Evolutionary conservation across 2,888 invertebrate genomes (phyloP).

Genomic region (Caenorhabditis sp.): DNA sequence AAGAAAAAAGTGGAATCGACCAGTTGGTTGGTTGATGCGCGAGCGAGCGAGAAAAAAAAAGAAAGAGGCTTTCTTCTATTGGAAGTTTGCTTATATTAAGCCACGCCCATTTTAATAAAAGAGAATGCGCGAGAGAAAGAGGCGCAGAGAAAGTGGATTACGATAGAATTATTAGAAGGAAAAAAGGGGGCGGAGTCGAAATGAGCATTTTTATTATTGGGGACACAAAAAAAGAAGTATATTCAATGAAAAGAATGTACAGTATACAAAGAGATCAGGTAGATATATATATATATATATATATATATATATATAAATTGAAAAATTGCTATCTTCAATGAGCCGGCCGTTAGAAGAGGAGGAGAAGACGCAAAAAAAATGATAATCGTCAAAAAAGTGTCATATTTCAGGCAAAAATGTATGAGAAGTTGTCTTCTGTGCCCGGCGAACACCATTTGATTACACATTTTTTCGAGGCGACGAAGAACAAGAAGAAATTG

Average conservation of each 20-base stretch:
- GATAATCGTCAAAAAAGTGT: conserved; percentile 1
- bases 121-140: not conserved
- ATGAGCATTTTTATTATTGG: conserved; percentile 1
- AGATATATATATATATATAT: no score
- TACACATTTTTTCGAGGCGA: not conserved
- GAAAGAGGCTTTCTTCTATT: not conserved
- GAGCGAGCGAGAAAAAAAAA: not conserved
- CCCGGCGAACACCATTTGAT: not conserved
- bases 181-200: not conserved
- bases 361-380: not conserved
- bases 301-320: no score
- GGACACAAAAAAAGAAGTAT: not conserved
- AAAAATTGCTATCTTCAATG: no score
- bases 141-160: not conserved
- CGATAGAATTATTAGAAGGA: conserved; percentile 4
- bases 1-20: no score
- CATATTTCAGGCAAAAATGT: conserved; percentile 1
- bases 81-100: conserved; percentile 8
- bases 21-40: no score
- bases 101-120: conserved; percentile 4
- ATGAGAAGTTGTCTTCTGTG: not conserved
- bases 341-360: not conserved
- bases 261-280: not conserved
- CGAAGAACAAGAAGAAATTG: not conserved
- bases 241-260: not conserved